These are phyloP conservation scores for Setipinna tenuifilis DNA, from an alignment of 2,797 vertebrate genomes.

Conservation along the genomic window DNA sequence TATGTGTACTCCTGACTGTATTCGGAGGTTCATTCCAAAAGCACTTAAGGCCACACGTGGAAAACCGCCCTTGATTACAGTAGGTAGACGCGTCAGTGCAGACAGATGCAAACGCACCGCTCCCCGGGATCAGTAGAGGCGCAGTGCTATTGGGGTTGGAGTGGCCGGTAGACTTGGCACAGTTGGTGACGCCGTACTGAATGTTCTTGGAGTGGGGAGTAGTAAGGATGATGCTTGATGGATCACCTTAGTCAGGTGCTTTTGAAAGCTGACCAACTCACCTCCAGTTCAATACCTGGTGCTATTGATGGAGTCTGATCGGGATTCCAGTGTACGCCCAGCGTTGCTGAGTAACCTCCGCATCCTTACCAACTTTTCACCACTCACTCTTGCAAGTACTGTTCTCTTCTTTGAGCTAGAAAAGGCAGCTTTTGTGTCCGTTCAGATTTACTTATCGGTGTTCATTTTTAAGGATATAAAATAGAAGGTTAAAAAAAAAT, in stretches of 20 bases:
- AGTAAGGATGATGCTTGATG: conserved; percentile 11
- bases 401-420: conserved; percentile 64
- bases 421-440: conserved; percentile 64
- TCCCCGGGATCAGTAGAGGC: background rate
- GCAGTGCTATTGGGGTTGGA: background rate
- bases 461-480: conserved; percentile 45
- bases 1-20: conserved; percentile 48
- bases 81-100: background rate
- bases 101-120: background rate
- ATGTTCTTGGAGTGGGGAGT: conserved; percentile 8
- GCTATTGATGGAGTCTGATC: background rate
- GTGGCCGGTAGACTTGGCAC: background rate
- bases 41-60: conserved; percentile 26
- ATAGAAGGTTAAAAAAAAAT: conserved; percentile 35
- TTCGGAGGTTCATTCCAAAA: conserved; percentile 44
- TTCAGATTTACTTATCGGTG: conserved; percentile 39
- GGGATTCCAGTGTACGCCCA: background rate
- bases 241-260: background rate
- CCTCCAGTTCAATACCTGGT: conserved; percentile 16
- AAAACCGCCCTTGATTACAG: conserved; percentile 14
- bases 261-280: conserved; percentile 15
- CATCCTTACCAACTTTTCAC: conserved; percentile 19
- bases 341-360: conserved; percentile 13
- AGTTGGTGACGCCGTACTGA: background rate
- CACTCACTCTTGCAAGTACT: conserved; percentile 46